These are phyloP conservation scores for Zaprionus africanus DNA, from an alignment of 1,140 invertebrate genomes.

Conservation along the genomic window DNA sequence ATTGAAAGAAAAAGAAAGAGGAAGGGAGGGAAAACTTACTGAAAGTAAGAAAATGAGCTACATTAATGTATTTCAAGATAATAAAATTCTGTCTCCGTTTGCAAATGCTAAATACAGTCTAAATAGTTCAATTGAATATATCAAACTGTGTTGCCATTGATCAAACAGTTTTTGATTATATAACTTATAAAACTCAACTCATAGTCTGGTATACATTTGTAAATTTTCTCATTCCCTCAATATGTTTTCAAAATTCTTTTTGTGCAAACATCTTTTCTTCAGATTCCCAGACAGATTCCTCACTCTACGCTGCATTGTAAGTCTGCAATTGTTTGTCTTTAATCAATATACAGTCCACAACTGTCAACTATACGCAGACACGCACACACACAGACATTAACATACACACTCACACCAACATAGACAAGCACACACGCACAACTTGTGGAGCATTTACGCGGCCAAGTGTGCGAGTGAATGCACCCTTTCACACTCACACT, in stretches of 20 bases:
- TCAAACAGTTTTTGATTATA: too few species aligned
- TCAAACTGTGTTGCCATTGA: too few species aligned
- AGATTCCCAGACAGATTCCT: neutral
- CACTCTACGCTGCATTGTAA: neutral
- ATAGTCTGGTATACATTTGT: too few species aligned
- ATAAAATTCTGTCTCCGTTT: too few species aligned
- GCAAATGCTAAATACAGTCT: too few species aligned
- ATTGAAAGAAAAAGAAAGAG: too few species aligned
- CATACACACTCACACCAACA: slow-evolving; percentile 4
- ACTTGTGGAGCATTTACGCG: neutral
- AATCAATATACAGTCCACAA: slow-evolving; percentile 35
- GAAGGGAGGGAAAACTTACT: too few species aligned
- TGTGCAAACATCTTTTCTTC: neutral
- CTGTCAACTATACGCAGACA: slow-evolving; percentile 5
- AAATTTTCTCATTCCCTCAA: too few species aligned
- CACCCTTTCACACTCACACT: neutral
- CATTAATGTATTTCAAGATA: too few species aligned
- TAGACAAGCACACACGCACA: neutral
- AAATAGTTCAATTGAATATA: too few species aligned
- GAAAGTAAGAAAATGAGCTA: too few species aligned
- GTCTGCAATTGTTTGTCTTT: slow-evolving; percentile 30
- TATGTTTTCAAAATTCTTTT: neutral
- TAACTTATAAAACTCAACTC: too few species aligned
- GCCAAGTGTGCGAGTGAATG: neutral
- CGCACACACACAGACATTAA: slow-evolving; percentile 12